phyloP scores from a whole-genome alignment of 2,113 vertebrate genomes.

The Sebastes fasciatus region DNA sequence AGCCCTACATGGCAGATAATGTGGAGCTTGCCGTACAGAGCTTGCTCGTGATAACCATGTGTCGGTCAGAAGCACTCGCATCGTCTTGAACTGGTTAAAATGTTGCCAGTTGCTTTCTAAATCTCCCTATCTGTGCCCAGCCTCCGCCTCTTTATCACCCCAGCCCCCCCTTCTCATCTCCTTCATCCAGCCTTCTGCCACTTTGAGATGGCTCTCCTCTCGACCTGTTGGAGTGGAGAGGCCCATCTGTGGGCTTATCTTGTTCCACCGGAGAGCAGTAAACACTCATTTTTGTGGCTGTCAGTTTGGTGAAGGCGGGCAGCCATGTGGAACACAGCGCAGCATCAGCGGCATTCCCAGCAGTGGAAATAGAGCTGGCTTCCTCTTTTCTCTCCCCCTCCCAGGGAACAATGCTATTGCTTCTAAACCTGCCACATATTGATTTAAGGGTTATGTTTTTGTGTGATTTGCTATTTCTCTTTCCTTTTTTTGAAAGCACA shows the following conservation, averaged over 20 bases:
- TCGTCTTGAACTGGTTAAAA: slow-evolving; percentile 21
- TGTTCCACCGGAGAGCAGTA: slow-evolving; percentile 71
- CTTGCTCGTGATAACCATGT: background rate
- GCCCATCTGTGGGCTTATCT: slow-evolving; percentile 75
- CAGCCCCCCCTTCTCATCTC: background rate
- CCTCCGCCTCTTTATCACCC: slow-evolving; percentile 1
- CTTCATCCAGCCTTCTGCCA: slow-evolving; percentile 46
- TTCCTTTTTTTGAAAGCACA: slow-evolving; percentile 38
- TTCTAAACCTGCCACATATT: slow-evolving; percentile 68
- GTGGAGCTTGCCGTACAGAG: background rate
- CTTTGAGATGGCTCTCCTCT: slow-evolving; percentile 45
- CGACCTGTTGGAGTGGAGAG: slow-evolving; percentile 68
- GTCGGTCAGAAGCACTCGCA: background rate
- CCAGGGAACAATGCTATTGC: slow-evolving; percentile 61
- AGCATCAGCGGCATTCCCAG: slow-evolving; percentile 54
- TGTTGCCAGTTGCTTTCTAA: slow-evolving; percentile 29
- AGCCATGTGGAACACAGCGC: slow-evolving; percentile 69
- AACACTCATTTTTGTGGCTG: slow-evolving; percentile 82
- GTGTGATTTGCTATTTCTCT: slow-evolving; percentile 46
- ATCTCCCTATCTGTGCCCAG: slow-evolving; percentile 3
- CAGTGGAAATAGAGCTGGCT: slow-evolving; percentile 55
- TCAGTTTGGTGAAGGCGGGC: slow-evolving; percentile 75
- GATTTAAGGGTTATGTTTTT: slow-evolving; percentile 70
- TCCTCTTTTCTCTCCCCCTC: slow-evolving; percentile 16
- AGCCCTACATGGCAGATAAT: slow-evolving; percentile 16